Evolutionary conservation across 2,797 vertebrate genomes (phyloP).

Genomic region (Bufotes viridis): DNA sequence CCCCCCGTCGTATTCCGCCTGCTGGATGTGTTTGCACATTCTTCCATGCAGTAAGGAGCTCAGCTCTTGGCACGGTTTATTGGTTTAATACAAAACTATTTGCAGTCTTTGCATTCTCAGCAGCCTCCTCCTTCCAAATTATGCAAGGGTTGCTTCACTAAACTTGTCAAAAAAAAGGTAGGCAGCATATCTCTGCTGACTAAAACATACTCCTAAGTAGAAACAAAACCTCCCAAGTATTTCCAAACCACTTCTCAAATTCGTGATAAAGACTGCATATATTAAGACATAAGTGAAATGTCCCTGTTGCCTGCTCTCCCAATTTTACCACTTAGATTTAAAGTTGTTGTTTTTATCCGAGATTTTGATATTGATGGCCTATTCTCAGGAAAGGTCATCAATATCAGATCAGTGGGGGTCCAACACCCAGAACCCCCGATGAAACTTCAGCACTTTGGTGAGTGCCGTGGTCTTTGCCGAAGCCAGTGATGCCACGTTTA

Average conservation of each 20-base stretch:
- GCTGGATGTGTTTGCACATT: conserved; percentile 46
- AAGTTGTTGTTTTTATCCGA: background rate
- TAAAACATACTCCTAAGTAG: conserved; percentile 22
- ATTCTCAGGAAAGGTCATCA: no score
- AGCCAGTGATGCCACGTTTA: no score
- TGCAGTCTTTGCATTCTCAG: conserved; percentile 58
- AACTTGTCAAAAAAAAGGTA: conserved; percentile 39
- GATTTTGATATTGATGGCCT: no score
- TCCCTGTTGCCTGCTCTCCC: background rate
- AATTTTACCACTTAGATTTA: conserved; percentile 13
- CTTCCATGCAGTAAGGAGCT: conserved; percentile 42
- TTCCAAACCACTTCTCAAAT: conserved; percentile 50
- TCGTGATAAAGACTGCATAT: conserved; percentile 48
- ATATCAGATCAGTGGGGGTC: no score
- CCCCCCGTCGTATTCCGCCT: conserved; percentile 4
- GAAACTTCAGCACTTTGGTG: no score
- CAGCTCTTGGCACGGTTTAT: conserved; percentile 41
- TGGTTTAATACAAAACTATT: conserved; percentile 57
- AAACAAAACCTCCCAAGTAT: conserved; percentile 54
- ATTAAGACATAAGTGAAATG: background rate
- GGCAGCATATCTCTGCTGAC: conserved; percentile 41
- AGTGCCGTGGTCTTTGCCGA: no score
- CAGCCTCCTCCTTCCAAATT: conserved; percentile 52
- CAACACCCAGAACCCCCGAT: no score
- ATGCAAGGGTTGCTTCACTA: conserved; percentile 48